Evolutionary conservation across 2,797 vertebrate genomes (phyloP).

Genomic region (Euthynnus affinis): DNA sequence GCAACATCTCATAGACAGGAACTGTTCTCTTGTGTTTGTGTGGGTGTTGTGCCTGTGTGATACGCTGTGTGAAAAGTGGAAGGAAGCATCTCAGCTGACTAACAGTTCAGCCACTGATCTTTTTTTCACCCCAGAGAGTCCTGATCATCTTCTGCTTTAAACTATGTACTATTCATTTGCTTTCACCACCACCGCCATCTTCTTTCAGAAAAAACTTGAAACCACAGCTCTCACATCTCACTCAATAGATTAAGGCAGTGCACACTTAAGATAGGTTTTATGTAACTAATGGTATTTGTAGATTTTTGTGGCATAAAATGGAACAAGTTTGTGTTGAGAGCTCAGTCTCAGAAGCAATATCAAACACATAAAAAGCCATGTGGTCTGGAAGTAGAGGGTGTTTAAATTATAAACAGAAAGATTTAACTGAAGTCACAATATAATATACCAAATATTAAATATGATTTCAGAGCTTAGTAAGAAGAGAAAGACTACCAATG

Average conservation of each 20-base stretch:
- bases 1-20: neutral
- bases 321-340: too few species aligned
- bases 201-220: neutral
- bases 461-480: neutral
- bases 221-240: conserved; percentile 8
- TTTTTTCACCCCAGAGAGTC: neutral
- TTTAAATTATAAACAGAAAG: neutral
- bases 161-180: neutral
- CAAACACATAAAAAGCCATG: neutral
- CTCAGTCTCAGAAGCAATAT: neutral
- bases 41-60: neutral
- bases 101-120: conserved; percentile 1
- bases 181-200: neutral
- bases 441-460: neutral
- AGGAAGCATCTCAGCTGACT: conserved; percentile 5
- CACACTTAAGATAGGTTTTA: neutral
- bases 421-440: neutral
- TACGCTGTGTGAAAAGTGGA: neutral
- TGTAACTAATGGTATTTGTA: neutral
- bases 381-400: neutral
- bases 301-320: neutral
- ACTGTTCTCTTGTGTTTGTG: neutral
- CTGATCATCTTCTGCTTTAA: conserved; percentile 6
- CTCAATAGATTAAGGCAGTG: neutral
- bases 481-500: neutral